Base-by-base conservation (phyloP, 2,113 vertebrate genomes). In the Lanius collurio region DNA sequence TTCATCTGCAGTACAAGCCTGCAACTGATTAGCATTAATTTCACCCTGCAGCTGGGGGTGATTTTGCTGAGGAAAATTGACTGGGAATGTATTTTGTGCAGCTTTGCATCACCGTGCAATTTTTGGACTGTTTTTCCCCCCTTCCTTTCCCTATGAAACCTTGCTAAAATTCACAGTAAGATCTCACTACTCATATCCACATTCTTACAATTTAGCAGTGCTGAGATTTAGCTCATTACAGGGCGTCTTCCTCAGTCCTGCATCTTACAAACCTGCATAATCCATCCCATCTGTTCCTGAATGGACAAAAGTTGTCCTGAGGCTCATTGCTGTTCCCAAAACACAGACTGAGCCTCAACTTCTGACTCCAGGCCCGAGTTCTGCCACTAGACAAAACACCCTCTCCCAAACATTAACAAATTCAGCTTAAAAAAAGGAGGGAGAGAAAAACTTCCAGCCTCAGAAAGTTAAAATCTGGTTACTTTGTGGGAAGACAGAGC, bases 1-100 rank as follows among this genome's bases (percentile, higher is more conserved):
- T 94, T 96, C 92, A 94, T 92, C 88, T 64, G 76, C 64, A 93
- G 90, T 95, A 83, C 93, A 95, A 84, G 53, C n/a, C 90, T 96
- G 94, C 56, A 95, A 96, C 28, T 95, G 73, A 96, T 95, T 94
- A 97, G 19, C 69, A 73, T 86, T 90, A 74, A 90, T 88, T 93
- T 93, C 79, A 83, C 60, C 57, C 90, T 89, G 56, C 27, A 81
- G 57, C 30, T 78, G 41, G 52, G 24, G 28, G 12, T 63, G 55
- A 74, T 73, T 88, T n/a, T 63, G 68, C 19, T 70, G 17, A 90
- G 68, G 27, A 64, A 74, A 77, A 71, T 6, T n/a, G 27, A 37
- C 33, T 24, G 15, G 44, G 4, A 39, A 11, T 73, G 24, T 63
- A 28, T 30, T 91, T 67, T 53, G 17, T 75, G n/a, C 26, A 86